Conservation (phyloP, 1,140 invertebrate genomes). For the Bombus breviceps region DNA sequence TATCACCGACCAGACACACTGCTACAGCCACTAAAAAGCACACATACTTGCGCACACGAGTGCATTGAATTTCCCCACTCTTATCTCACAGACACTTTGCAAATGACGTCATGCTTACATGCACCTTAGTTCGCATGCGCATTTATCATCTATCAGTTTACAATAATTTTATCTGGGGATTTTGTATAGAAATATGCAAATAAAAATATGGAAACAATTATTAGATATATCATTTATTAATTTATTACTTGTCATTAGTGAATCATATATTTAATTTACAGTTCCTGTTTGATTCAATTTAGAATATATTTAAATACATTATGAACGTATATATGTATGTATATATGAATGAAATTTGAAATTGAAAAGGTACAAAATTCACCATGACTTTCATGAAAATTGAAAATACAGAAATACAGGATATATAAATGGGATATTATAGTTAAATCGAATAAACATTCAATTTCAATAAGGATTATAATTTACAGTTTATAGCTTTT, state of each 20-base stretch:
- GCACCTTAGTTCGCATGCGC: slow-evolving; percentile 28
- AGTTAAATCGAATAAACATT: background rate
- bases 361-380: background rate
- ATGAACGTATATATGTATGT: background rate
- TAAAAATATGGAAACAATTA: background rate
- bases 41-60: slow-evolving; percentile 61
- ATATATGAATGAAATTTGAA: background rate
- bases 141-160: background rate
- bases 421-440: background rate
- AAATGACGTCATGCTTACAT: slow-evolving; percentile 61
- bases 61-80: slow-evolving; percentile 37
- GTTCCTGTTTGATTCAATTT: background rate
- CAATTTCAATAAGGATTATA: background rate
- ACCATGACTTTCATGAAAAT: background rate
- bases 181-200: background rate
- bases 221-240: background rate
- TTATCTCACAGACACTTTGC: slow-evolving; percentile 34
- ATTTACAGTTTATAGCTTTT: background rate
- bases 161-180: slow-evolving; percentile 8
- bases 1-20: slow-evolving; percentile 44
- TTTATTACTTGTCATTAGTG: background rate
- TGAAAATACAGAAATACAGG: background rate
- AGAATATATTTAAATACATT: background rate
- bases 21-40: slow-evolving; percentile 53
- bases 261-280: background rate